Percentiles rank a stretch among this genome's conserved stretches.
Evolutionary conservation across 92 coral and sea anemone species (phyloP).

Genomic region (Desmophyllum pertusum): DNA sequence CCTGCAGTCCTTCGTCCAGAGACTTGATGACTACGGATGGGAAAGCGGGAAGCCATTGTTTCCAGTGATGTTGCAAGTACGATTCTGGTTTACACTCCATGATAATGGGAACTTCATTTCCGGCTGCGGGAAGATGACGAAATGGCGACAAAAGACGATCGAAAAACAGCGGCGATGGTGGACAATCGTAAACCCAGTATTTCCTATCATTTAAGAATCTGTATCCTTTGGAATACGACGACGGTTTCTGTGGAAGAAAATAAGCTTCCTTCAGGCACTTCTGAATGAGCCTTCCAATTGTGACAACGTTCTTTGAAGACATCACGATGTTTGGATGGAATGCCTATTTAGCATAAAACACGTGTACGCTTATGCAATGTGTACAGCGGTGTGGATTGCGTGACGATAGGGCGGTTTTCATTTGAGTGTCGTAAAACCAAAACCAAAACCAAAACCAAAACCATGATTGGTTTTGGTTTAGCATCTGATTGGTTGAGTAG

Average conservation of each 20-base stretch:
- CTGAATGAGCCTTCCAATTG: conserved; percentile 18
- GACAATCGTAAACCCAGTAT: conserved; percentile 37
- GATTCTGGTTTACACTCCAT: conserved; percentile 33
- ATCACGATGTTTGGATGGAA: background rate
- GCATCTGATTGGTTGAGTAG: too few relatives aligned
- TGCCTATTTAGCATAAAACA: conserved; percentile 16
- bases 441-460: too few relatives aligned
- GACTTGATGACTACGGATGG: conserved; percentile 34
- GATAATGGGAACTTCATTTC: conserved; percentile 44
- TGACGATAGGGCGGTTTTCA: background rate
- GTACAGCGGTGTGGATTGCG: background rate
- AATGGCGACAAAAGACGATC: conserved; percentile 42
- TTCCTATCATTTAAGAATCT: conserved; percentile 38
- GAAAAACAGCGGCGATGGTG: conserved; percentile 21
- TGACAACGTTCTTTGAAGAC: conserved; percentile 35
- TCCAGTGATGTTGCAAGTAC: conserved; percentile 39
- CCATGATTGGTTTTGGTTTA: too few relatives aligned
- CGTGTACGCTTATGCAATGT: background rate
- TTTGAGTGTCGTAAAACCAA: too few relatives aligned
- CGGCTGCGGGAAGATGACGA: conserved; percentile 51
- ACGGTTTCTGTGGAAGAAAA: conserved; percentile 41
- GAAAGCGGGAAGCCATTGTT: conserved; percentile 50
- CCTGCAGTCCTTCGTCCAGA: conserved; percentile 44
- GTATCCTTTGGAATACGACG: conserved; percentile 43
- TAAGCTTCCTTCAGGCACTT: conserved; percentile 36